Conservation (phyloP, 2,113 vertebrate species). For the Alouatta palliata region DNA sequence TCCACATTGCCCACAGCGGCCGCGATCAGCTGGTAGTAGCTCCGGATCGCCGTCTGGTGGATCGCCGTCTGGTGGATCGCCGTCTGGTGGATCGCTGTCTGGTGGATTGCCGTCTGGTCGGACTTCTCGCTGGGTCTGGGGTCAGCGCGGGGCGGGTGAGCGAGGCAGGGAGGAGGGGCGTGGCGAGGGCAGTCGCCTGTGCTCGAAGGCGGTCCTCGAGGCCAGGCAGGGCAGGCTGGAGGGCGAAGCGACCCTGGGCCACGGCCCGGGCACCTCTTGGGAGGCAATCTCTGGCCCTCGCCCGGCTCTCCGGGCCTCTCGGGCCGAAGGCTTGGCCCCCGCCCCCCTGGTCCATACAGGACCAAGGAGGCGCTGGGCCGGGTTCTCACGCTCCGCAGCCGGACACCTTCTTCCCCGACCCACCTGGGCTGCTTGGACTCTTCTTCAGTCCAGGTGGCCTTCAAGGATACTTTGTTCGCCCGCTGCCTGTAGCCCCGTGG, state of each 20-base stretch:
- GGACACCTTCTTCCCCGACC: background rate
- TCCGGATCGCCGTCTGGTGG: too few relatives aligned
- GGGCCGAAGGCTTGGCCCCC: fast-evolving
- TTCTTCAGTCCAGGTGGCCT: background rate
- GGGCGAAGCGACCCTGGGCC: too few relatives aligned
- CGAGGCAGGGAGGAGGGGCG: fast-evolving
- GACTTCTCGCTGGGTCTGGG: fast-evolving
- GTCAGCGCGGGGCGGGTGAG: fast-evolving
- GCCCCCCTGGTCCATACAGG: background rate
- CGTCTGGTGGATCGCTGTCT: fast-evolving
- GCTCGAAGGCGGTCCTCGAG: background rate
- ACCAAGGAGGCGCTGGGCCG: fast-evolving
- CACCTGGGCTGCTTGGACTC: background rate
- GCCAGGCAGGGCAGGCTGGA: background rate
- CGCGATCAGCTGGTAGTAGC: conserved; percentile 26
- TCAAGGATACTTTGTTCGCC: background rate
- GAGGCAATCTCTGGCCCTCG: too few relatives aligned
- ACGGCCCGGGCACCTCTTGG: too few relatives aligned
- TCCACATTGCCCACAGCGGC: conserved; percentile 68
- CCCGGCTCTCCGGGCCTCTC: background rate
- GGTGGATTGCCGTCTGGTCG: fast-evolving
- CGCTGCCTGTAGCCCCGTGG: fast-evolving
- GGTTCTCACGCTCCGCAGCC: too few relatives aligned
- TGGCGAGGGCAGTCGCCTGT: background rate
- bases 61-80: fast-evolving